Evolutionary conservation across 2,888 invertebrate species (phyloP).

Genomic region (Caenorhabditis sp.): DNA sequence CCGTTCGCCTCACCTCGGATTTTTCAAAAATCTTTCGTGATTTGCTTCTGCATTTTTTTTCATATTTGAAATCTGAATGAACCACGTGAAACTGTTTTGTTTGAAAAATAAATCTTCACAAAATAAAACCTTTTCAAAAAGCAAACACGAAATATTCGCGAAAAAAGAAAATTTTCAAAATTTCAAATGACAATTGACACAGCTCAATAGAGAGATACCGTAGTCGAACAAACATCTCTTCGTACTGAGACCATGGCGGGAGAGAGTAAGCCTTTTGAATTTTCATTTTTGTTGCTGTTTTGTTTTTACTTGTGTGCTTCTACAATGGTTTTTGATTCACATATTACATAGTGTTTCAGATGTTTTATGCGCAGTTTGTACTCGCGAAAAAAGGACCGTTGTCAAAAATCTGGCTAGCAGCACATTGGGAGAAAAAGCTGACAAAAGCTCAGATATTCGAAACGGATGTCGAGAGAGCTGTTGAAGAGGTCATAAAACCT

Average conservation of each 20-base stretch:
- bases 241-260: constrained; percentile 25
- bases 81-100: too few relatives aligned
- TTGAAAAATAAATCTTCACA: too few relatives aligned
- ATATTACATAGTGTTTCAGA: too few relatives aligned
- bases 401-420: constrained; percentile 99
- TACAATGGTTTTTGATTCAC: too few relatives aligned
- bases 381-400: constrained; percentile 82
- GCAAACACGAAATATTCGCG: neutral
- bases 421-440: constrained; percentile 99
- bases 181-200: constrained; percentile 35
- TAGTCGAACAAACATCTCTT: neutral
- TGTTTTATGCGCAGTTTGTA: constrained; percentile 44
- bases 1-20: too few relatives aligned
- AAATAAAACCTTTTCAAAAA: too few relatives aligned
- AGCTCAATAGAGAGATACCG: constrained; percentile 26
- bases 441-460: constrained; percentile 99
- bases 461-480: constrained; percentile 97
- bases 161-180: constrained; percentile 4
- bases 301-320: too few relatives aligned
- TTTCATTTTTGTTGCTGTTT: neutral
- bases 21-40: too few relatives aligned
- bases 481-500: constrained; percentile 97
- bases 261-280: constrained; percentile 1
- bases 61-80: too few relatives aligned
- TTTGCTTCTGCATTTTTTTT: too few relatives aligned